Evolutionary conservation across 1,140 invertebrate genomes (phyloP).

Genomic region (Epicauta chinensis): DNA sequence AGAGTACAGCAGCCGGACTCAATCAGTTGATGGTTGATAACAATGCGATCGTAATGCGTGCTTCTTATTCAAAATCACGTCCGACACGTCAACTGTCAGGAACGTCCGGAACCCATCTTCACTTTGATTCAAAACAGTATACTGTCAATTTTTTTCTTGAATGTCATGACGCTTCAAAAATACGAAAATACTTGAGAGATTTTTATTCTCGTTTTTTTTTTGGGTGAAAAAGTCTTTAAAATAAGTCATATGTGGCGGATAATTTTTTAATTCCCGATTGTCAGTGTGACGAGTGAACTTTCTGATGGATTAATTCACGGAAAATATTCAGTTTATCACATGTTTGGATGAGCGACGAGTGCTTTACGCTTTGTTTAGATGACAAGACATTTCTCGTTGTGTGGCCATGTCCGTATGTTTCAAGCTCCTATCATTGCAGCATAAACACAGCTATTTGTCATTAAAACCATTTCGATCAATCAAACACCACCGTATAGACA

Average conservation of each 20-base stretch:
- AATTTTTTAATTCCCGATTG: too few species aligned
- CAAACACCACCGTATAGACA: too few species aligned
- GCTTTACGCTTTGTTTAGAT: constrained; percentile 26
- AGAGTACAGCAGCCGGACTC: constrained; percentile 13
- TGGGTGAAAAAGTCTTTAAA: too few species aligned
- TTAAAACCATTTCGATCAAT: not conserved
- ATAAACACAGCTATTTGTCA: constrained; percentile 24
- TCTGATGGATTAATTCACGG: too few species aligned
- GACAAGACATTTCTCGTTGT: constrained; percentile 17
- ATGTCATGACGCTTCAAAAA: too few species aligned
- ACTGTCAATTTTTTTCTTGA: too few species aligned
- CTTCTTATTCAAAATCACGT: constrained; percentile 19
- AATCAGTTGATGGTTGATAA: constrained; percentile 11
- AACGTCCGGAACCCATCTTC: too few species aligned
- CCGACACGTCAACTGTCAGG: constrained; percentile 17
- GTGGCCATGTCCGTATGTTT: constrained; percentile 16
- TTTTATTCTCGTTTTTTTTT: too few species aligned
- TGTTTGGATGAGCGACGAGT: constrained; percentile 22
- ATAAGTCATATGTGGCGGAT: too few species aligned
- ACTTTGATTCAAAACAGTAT: too few species aligned
- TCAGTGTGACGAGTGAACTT: too few species aligned
- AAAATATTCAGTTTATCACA: constrained; percentile 18
- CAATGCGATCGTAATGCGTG: constrained; percentile 18
- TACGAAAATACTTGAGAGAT: too few species aligned
- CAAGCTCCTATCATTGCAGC: constrained; percentile 11